Conservation (phyloP, 2,113 vertebrate genomes). For the Melanerpes aurifrons region DNA sequence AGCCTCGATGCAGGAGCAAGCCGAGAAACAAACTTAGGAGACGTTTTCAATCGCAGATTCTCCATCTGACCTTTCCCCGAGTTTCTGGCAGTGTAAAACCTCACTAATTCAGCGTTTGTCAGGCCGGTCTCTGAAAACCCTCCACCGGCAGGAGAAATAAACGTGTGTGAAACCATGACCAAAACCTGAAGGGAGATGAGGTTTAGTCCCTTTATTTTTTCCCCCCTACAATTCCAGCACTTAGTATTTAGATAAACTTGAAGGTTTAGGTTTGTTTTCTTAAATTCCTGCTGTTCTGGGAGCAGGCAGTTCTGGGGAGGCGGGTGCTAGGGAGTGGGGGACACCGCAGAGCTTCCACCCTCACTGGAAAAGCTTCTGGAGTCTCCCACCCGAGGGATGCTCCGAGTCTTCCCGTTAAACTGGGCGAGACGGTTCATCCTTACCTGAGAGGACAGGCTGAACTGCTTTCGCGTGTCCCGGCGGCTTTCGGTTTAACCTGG, state of each 20-base stretch:
- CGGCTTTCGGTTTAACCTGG: background rate
- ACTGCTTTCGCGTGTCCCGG: background rate
- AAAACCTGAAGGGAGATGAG: background rate
- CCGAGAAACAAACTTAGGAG: background rate
- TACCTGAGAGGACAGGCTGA: rapidly evolving
- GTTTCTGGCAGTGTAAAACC: background rate
- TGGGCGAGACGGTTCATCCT: background rate
- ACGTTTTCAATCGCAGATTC: background rate
- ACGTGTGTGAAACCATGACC: background rate
- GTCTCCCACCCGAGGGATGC: background rate
- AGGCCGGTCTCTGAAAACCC: background rate
- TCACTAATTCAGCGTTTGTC: background rate
- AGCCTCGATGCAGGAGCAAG: background rate
- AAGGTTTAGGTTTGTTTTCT: background rate
- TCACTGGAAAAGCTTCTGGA: background rate
- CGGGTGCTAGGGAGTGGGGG: no score
- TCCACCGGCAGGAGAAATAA: background rate
- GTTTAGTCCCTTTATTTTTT: no score
- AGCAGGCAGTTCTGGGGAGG: no score
- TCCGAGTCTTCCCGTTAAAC: background rate
- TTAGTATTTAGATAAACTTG: background rate
- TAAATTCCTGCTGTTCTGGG: background rate
- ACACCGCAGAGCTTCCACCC: background rate
- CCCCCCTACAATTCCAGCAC: background rate
- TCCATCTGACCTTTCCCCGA: background rate